Evolutionary conservation across 2,797 vertebrate species (phyloP).

Genomic region (Neopelma chrysocephalum): DNA sequence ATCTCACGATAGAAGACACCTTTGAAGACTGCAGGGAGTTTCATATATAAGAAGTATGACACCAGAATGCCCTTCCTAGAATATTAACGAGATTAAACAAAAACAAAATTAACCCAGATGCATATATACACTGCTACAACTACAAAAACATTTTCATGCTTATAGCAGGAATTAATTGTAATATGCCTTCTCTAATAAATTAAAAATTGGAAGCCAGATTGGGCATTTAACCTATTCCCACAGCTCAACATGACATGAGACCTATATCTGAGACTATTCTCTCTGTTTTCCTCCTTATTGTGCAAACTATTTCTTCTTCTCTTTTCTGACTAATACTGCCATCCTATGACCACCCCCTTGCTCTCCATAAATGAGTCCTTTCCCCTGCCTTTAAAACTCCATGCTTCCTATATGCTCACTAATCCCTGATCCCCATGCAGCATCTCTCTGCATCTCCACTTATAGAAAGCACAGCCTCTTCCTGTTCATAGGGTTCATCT

Average conservation of each 20-base stretch:
- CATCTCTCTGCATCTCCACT: background rate
- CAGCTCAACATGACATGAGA: background rate
- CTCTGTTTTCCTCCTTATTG: background rate
- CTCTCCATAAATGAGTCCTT: background rate
- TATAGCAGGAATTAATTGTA: slow-evolving; percentile 13
- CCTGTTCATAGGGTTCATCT: background rate
- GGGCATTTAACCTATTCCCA: background rate
- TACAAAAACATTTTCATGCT: background rate
- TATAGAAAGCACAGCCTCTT: background rate
- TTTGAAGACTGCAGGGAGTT: background rate
- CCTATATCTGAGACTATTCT: background rate
- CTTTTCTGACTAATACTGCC: background rate
- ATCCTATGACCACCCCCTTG: background rate
- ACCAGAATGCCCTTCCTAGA: background rate
- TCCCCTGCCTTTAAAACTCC: background rate
- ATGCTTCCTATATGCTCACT: background rate
- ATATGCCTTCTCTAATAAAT: background rate
- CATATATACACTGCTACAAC: background rate
- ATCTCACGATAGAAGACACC: background rate
- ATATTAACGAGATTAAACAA: background rate
- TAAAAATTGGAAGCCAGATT: background rate
- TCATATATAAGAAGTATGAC: background rate
- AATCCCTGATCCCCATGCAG: background rate
- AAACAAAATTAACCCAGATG: background rate
- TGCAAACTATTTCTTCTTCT: background rate